These are phyloP conservation scores for Diceros bicornis DNA, from an alignment of 2,797 vertebrate genomes.

Conservation along the genomic window DNA sequence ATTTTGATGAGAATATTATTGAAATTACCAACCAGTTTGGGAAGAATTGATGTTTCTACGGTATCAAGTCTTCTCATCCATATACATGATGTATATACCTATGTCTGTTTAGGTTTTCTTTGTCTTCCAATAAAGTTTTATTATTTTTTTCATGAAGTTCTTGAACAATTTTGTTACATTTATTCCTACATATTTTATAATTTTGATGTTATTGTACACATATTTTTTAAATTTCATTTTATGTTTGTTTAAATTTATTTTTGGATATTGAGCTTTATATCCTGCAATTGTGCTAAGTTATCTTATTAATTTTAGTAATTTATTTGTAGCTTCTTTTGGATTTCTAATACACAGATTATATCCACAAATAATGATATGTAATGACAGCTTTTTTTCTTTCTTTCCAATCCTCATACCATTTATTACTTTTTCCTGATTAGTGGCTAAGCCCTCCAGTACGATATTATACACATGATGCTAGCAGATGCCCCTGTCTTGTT, in stretches of 20 bases:
- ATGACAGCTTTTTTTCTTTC: not conserved
- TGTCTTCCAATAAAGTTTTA: not conserved
- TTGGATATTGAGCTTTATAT: not conserved
- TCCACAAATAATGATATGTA: not conserved
- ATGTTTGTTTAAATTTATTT: conserved; percentile 46
- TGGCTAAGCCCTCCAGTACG: not conserved
- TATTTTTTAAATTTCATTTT: not conserved
- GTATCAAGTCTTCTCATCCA: not conserved
- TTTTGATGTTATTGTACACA: conserved; percentile 45
- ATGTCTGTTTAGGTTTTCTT: conserved; percentile 47
- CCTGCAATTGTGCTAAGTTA: not conserved
- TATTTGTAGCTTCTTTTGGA: not conserved
- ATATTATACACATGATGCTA: not conserved
- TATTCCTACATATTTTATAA: conserved; percentile 10
- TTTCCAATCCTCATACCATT: not conserved
- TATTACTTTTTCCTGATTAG: conserved; percentile 11
- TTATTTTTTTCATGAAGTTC: not conserved
- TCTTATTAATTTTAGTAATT: not conserved
- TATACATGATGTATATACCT: not conserved
- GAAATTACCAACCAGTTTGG: not conserved
- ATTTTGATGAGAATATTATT: conserved; percentile 39
- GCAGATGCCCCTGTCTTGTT: not conserved
- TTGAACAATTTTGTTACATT: not conserved
- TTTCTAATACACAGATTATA: not conserved
- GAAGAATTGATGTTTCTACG: not conserved